Evolutionary conservation across 2,888 invertebrate genomes (phyloP), one percentile per base, ranked within the genome.

Genomic region (Helleia helle): DNA sequence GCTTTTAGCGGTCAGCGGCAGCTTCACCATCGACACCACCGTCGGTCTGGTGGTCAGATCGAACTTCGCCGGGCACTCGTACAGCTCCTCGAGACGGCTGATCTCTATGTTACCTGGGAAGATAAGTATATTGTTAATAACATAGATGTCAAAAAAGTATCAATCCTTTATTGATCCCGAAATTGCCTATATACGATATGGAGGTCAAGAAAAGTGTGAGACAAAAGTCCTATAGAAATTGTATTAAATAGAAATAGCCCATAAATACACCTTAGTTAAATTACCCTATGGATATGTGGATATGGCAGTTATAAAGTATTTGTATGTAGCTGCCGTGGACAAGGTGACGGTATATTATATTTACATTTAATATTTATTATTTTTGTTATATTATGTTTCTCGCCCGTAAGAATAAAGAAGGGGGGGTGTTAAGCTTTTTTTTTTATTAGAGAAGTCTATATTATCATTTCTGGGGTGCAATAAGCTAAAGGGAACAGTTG

Each of bases 81-180:
- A 71, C 0, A 81, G 46, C 1, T 61, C 55, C 8, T 75, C 69
- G 0, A 71, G 49, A 0, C 48, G 40, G 0, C 61, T 51, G 0
- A 71, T 47, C 4, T 71, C 68, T 1, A 59, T 36, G 54, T 76
- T 77, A 8, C 80, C 83, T 83, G 62, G 11, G n/a, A n/a, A n/a
- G n/a, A n/a, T n/a, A n/a, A n/a, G n/a, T n/a, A n/a, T 24, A 27
- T 3, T 17, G 6, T 22, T 9, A 11, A 8, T 2, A 9, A n/a
- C n/a, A n/a, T n/a, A n/a, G n/a, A n/a, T n/a, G n/a, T n/a, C 4
- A 18, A 2, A 14, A n/a, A 8, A n/a, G n/a, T n/a, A n/a, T n/a
- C n/a, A n/a, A n/a, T n/a, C n/a, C n/a, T n/a, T n/a, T n/a, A n/a
- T n/a, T n/a, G n/a, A n/a, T n/a, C n/a, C n/a, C n/a, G n/a, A n/a